phyloP scores from a whole-genome alignment of 2,797 vertebrate genomes.

The Typhlichthys eigenmanni region DNA sequence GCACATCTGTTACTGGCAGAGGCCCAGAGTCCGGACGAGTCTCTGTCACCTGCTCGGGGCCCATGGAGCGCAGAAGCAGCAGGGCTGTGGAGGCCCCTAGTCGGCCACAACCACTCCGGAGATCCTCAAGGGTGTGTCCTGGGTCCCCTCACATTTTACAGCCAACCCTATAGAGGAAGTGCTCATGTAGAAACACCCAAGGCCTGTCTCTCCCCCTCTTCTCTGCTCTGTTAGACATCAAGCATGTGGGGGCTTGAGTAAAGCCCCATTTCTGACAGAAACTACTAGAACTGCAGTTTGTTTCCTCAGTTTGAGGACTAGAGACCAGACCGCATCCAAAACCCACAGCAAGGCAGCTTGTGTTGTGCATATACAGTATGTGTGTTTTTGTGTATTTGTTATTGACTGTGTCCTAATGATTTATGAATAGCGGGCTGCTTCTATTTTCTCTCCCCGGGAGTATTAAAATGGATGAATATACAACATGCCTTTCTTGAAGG shows the following conservation, averaged over 20 bases:
- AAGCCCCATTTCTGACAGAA: constrained; percentile 43
- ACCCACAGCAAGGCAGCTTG: constrained; percentile 40
- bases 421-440: constrained; percentile 70
- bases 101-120: constrained; percentile 82
- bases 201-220: constrained; percentile 51
- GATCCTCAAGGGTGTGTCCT: constrained; percentile 85
- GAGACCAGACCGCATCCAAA: constrained; percentile 44
- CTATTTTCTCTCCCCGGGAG: constrained; percentile 63
- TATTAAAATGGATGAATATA: constrained; percentile 71
- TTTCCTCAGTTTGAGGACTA: constrained; percentile 44
- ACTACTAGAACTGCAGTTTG: constrained; percentile 38
- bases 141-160: constrained; percentile 74
- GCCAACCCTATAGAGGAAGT: constrained; percentile 71
- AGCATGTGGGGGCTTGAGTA: constrained; percentile 57
- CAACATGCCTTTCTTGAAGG: constrained; percentile 67
- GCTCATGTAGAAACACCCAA: constrained; percentile 66
- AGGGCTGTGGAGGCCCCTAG: constrained; percentile 78
- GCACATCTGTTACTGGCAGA: constrained; percentile 98
- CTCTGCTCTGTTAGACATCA: constrained; percentile 61
- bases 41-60: constrained; percentile 88
- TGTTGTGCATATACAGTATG: constrained; percentile 37
- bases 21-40: constrained; percentile 86
- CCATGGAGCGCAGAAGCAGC: constrained; percentile 81
- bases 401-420: constrained; percentile 69
- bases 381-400: constrained; percentile 53